phyloP scores from a whole-genome alignment of 2,113 vertebrate species.

The Malurus melanocephalus region DNA sequence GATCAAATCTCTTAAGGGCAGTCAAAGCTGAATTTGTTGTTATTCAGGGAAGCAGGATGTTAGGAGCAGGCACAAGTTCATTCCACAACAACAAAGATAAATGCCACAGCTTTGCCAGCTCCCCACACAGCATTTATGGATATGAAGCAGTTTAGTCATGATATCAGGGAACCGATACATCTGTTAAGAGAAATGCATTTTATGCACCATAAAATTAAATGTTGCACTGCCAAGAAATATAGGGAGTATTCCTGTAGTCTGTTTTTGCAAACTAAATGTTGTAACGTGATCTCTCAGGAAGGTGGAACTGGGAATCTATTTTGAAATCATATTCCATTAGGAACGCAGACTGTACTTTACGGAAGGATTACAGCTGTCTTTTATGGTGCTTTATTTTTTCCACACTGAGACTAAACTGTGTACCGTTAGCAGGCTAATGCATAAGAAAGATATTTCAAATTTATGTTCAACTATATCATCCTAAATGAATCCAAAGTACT shows the following conservation, averaged over 20 bases:
- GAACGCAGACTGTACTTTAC: background rate
- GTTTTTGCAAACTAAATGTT: conserved; percentile 65
- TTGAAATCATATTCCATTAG: conserved; percentile 28
- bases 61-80: conserved; percentile 31
- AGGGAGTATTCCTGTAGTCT: conserved; percentile 54
- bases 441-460: background rate
- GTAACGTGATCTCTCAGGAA: conserved; percentile 33
- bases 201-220: conserved; percentile 73
- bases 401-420: background rate
- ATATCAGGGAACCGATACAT: conserved; percentile 57
- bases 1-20: background rate
- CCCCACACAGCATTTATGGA: conserved; percentile 50
- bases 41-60: background rate
- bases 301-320: conserved; percentile 23
- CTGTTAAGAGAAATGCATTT: conserved; percentile 71
- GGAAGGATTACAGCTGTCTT: conserved; percentile 35
- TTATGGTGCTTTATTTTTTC: background rate
- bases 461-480: background rate
- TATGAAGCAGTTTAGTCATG: conserved; percentile 62
- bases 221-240: conserved; percentile 64
- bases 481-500: background rate
- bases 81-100: conserved; percentile 45
- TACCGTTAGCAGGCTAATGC: background rate
- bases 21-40: background rate
- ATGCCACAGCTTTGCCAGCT: background rate